These are phyloP conservation scores for Zeugodacus cucurbitae DNA, from an alignment of 1,140 invertebrate genomes.

Conservation along the genomic window DNA sequence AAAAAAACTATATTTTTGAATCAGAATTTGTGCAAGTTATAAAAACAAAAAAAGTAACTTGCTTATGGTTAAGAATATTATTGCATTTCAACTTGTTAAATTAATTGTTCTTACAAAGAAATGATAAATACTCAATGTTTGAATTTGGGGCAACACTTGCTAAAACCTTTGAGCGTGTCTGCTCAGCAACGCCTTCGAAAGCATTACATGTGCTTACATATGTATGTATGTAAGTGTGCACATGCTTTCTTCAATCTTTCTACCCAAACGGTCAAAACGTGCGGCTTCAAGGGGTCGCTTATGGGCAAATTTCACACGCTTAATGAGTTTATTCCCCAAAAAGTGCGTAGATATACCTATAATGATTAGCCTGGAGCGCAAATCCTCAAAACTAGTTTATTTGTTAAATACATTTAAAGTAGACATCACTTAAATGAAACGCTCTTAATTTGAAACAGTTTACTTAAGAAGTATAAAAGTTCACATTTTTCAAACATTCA, in stretches of 20 bases:
- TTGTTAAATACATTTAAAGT: neutral
- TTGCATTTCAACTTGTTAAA: too few relatives aligned
- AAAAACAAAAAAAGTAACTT: too few relatives aligned
- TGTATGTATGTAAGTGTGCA: neutral
- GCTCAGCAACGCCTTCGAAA: neutral
- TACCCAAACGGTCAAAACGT: neutral
- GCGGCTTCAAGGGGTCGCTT: neutral
- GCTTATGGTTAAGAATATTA: too few relatives aligned
- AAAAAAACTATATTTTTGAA: too few relatives aligned
- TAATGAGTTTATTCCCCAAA: neutral
- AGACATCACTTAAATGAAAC: neutral
- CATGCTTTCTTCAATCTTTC: neutral
- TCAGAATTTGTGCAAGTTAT: too few relatives aligned
- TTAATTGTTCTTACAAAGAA: too few relatives aligned
- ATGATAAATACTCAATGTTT: neutral
- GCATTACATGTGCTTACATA: neutral
- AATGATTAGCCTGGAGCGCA: neutral
- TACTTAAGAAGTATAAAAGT: too few relatives aligned
- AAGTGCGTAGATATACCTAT: neutral
- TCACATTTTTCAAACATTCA: too few relatives aligned
- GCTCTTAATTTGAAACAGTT: too few relatives aligned
- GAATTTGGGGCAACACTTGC: neutral
- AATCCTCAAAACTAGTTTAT: neutral
- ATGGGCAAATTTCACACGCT: conserved; percentile 3
- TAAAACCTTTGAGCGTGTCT: neutral